These are phyloP conservation scores for Schrankia costaestrigalis DNA, from an alignment of 2,888 invertebrate genomes.

Conservation along the genomic window DNA sequence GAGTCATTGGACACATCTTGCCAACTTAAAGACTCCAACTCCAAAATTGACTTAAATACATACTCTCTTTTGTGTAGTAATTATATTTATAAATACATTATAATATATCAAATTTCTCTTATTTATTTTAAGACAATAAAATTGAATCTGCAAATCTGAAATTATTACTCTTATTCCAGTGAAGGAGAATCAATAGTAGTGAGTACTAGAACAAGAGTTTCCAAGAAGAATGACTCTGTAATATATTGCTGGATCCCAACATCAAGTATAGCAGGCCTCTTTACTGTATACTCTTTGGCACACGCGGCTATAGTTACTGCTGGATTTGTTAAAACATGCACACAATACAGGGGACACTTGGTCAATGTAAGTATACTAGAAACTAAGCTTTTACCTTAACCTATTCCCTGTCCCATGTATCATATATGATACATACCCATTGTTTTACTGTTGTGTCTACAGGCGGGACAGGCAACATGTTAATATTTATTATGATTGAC, in stretches of 20 bases:
- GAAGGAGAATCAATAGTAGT: slow-evolving; percentile 85
- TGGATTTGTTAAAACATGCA: slow-evolving; percentile 88
- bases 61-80: too few relatives aligned
- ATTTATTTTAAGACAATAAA: too few relatives aligned
- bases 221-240: slow-evolving; percentile 79
- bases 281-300: slow-evolving; percentile 83
- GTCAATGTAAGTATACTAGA: slow-evolving; percentile 68
- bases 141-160: too few relatives aligned
- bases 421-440: too few relatives aligned
- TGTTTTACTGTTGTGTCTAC: too few relatives aligned
- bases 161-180: slow-evolving; percentile 57
- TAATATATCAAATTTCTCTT: too few relatives aligned
- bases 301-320: slow-evolving; percentile 86
- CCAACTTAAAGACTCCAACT: too few relatives aligned
- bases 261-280: slow-evolving; percentile 81
- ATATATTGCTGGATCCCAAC: slow-evolving; percentile 86
- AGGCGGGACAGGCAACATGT: neutral
- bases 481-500: neutral
- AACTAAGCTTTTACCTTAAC: too few relatives aligned
- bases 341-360: slow-evolving; percentile 85
- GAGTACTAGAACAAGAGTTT: slow-evolving; percentile 81
- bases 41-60: too few relatives aligned
- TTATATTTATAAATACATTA: too few relatives aligned
- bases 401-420: too few relatives aligned
- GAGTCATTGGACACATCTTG: too few relatives aligned